Percentiles rank a stretch among this genome's conserved stretches.
These are phyloP conservation scores for Penaeus chinensis DNA, from an alignment of 1,140 invertebrate species.

Conservation along the genomic window DNA sequence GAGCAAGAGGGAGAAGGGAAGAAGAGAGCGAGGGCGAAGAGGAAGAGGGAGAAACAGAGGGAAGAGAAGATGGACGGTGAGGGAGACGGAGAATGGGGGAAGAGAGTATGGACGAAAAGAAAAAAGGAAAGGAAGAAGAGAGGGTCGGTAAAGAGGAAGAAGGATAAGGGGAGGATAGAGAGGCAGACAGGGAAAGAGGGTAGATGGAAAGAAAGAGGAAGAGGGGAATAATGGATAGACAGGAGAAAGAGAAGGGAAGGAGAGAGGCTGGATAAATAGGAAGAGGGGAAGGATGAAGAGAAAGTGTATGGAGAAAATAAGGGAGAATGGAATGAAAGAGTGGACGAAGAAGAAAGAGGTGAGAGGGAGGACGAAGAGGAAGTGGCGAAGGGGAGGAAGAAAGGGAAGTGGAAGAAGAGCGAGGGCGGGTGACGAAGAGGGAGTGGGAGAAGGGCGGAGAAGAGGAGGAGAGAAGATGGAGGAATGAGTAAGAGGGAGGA, in stretches of 20 bases:
- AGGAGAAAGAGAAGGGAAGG: neutral
- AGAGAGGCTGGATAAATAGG: neutral
- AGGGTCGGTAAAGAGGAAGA: too few species aligned
- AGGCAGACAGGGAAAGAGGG: neutral
- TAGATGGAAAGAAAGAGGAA: neutral
- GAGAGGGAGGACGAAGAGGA: neutral
- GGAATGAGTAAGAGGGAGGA: too few species aligned
- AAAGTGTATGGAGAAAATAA: neutral
- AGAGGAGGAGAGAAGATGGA: too few species aligned
- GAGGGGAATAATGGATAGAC: neutral
- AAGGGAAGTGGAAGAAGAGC: neutral
- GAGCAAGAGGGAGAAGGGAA: neutral
- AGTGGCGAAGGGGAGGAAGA: too few species aligned
- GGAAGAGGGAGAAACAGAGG: neutral
- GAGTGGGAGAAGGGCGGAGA: too few species aligned
- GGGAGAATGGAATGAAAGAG: neutral
- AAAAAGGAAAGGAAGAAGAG: neutral
- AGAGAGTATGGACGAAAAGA: neutral
- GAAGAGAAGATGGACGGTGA: neutral
- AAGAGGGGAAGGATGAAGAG: neutral
- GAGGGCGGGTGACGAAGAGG: neutral
- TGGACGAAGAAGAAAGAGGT: neutral
- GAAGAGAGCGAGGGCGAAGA: neutral
- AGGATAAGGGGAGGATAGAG: neutral
- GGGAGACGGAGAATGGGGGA: neutral